Percentiles rank a stretch among this genome's conserved stretches.
These are phyloP conservation scores for Aythya baeri DNA, from an alignment of 2,113 vertebrate species.

Conservation along the genomic window DNA sequence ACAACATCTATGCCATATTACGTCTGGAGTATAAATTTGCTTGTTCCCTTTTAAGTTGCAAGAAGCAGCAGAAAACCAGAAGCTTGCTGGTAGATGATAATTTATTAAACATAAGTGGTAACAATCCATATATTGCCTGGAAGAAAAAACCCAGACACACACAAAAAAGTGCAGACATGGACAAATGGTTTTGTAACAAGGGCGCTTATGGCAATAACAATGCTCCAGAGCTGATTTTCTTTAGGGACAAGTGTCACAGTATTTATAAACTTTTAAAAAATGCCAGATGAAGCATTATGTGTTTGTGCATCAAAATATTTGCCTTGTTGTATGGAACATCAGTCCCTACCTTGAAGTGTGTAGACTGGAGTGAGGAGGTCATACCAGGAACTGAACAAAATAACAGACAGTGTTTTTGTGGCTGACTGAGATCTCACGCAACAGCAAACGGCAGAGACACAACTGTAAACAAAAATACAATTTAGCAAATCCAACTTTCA, in stretches of 20 bases:
- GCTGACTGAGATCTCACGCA: accelerated
- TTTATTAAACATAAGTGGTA: background rate
- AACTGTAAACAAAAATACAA: background rate
- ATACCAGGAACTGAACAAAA: background rate
- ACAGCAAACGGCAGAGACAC: background rate
- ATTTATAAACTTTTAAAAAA: background rate
- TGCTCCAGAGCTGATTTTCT: background rate
- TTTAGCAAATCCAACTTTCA: background rate
- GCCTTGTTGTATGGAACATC: background rate
- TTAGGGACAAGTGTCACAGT: background rate
- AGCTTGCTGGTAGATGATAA: background rate
- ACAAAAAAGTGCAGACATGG: background rate
- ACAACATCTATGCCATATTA: background rate
- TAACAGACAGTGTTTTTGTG: background rate
- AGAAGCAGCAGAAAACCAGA: background rate
- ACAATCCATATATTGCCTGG: background rate
- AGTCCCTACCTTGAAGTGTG: background rate
- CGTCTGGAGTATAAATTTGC: background rate
- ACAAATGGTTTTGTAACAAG: background rate
- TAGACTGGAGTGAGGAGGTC: accelerated
- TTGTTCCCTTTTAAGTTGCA: background rate
- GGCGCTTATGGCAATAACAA: background rate
- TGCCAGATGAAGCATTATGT: background rate
- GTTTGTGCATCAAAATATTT: background rate
- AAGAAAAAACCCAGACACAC: background rate